These are phyloP conservation scores for Heliconius aoede DNA, from an alignment of 2,888 invertebrate genomes.

Conservation along the genomic window DNA sequence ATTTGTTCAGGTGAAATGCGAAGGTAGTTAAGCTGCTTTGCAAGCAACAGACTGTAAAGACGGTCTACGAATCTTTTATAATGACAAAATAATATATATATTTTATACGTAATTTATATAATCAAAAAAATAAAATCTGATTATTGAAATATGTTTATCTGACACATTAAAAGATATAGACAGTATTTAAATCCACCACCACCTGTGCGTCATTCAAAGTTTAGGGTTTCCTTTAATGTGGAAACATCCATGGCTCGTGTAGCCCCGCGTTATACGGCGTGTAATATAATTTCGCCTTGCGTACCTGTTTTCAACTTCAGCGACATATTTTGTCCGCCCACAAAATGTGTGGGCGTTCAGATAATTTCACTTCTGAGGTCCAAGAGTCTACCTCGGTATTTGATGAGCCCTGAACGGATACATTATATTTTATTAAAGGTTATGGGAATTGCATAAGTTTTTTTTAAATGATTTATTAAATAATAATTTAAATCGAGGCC, in stretches of 20 bases:
- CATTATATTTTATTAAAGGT: conserved; percentile 36
- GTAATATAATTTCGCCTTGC: conserved; percentile 36
- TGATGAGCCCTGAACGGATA: conserved; percentile 41
- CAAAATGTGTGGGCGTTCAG: conserved; percentile 37
- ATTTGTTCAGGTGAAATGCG: not conserved
- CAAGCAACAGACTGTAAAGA: not conserved
- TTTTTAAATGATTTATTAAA: not conserved
- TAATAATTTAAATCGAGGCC: not conserved
- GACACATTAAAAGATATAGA: not conserved
- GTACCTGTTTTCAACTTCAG: conserved; percentile 37
- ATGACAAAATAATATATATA: no score
- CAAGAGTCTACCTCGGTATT: conserved; percentile 49
- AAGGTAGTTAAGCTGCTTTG: not conserved
- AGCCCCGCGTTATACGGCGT: conserved; percentile 21
- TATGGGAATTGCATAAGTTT: not conserved
- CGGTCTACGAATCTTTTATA: no score
- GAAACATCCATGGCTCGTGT: conserved; percentile 17
- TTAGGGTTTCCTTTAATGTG: conserved; percentile 20
- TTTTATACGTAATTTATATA: no score
- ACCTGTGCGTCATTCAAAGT: not conserved
- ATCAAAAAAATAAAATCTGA: no score
- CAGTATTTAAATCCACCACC: not conserved
- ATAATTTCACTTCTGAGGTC: conserved; percentile 47
- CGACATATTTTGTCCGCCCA: conserved; percentile 43
- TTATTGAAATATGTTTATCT: not conserved